phyloP scores from a whole-genome alignment of 2,113 vertebrate genomes.

The Actenoides hombroni region DNA sequence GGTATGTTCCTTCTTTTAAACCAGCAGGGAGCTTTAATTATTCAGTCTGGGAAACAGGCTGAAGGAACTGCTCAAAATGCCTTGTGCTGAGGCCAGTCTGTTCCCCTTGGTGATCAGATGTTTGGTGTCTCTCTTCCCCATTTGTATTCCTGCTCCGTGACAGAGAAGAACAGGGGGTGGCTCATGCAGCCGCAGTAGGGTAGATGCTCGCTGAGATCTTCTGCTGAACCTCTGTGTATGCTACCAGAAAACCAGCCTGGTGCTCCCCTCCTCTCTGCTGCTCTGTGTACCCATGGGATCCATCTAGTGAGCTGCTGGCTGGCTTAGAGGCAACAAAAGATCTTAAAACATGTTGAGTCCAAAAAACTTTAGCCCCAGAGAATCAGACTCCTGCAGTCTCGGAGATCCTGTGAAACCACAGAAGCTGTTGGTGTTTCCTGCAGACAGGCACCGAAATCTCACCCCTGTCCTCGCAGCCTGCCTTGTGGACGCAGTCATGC shows the following conservation, averaged over 20 bases:
- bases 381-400: neutral
- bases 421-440: neutral
- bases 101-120: neutral
- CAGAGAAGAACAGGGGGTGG: neutral
- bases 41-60: neutral
- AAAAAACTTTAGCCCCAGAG: neutral
- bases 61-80: neutral
- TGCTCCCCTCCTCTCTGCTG: neutral
- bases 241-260: neutral
- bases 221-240: neutral
- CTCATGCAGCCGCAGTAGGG: neutral
- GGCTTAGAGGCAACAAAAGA: neutral
- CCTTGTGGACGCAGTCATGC: neutral
- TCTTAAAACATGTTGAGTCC: neutral
- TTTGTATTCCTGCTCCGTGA: neutral
- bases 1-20: neutral
- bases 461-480: accelerated
- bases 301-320: neutral
- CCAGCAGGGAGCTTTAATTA: neutral
- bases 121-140: neutral
- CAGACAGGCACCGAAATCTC: neutral
- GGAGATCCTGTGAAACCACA: neutral
- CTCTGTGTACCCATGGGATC: neutral
- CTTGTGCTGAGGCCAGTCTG: neutral
- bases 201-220: neutral